Conservation (phyloP, 2,797 vertebrate species). For the Antennarius maculatus region DNA sequence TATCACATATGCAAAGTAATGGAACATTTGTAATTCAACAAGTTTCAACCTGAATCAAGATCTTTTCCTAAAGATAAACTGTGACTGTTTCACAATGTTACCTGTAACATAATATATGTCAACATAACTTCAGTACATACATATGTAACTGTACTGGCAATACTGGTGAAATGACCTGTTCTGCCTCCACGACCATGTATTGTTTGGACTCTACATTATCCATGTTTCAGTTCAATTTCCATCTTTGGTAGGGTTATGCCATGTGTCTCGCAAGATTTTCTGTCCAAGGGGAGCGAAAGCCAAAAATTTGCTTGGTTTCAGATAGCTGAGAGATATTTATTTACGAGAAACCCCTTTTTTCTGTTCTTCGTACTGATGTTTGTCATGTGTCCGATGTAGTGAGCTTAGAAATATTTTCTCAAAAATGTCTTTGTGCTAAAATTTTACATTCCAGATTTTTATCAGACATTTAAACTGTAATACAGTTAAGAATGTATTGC, state of each 20-base stretch:
- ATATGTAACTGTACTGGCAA: no score
- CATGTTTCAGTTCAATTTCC: not conserved
- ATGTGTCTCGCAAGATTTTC: not conserved
- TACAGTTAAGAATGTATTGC: not conserved
- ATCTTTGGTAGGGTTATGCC: not conserved
- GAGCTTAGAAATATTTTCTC: constrained; percentile 10
- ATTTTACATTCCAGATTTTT: not conserved
- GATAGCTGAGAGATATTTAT: constrained; percentile 6
- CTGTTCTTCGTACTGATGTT: constrained; percentile 14
- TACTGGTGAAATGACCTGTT: no score
- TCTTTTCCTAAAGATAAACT: no score
- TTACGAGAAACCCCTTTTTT: constrained; percentile 6
- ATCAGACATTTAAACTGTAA: constrained; percentile 1
- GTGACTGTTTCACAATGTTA: no score
- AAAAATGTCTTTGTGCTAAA: constrained; percentile 2
- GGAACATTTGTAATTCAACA: no score
- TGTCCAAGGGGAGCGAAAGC: not conserved
- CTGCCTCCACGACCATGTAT: not conserved
- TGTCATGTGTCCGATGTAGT: constrained; percentile 24
- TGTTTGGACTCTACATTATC: not conserved
- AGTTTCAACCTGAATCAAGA: no score
- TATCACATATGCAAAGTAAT: no score
- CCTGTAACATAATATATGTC: no score
- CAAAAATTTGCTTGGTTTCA: not conserved
- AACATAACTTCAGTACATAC: no score